Evolutionary conservation across 2,888 invertebrate species (phyloP), one percentile per base, ranked within the genome.

Genomic region (Deilephila porcellus): DNA sequence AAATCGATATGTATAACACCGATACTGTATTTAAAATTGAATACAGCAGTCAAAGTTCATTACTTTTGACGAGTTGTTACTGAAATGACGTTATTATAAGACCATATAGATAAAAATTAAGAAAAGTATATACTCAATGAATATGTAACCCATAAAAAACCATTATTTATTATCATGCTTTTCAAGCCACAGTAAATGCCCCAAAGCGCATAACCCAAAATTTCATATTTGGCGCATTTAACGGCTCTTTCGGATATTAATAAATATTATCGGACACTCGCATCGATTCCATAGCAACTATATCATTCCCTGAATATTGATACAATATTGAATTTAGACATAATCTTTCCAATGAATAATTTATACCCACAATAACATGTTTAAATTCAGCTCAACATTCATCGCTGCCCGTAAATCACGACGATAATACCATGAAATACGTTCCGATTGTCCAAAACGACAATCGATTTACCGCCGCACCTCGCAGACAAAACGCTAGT

Each of bases 401-500:
- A 67, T 67, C 52, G 52, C 17, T 52, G 45, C 29, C 52, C 11
- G 25, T 67, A 52, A 67, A 67, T 67, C 52, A 14, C 25, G n/a
- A 4, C 64, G 14, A 29, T 67, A 67, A 67, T 52, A 67, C 67
- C 67, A 52, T 67, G 45, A 67, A 52, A 67, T 67, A 52, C 17
- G 52, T 67, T 52, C 5, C 25, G 52, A 67, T 67, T 25, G 67
- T 67, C 37, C 64, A 20, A 67, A 67, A 67, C 52, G 67, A 67
- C 64, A 64, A 67, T 67, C 67, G 67, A 67, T 67, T 67, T 52
- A 67, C 52, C 67, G 25, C 63, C 32, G 11, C 34, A 34, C 37
- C 20, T 56, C 34, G 52, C 64, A 72, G 64, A 67, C 37, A 67
- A 67, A 73, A 67, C 56, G 32, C 25, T 83, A 82, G 83, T 88